Evolutionary conservation across 2,797 vertebrate genomes (phyloP), one percentile per base, ranked within the genome.

Genomic region (Pelobates cultripes): DNA sequence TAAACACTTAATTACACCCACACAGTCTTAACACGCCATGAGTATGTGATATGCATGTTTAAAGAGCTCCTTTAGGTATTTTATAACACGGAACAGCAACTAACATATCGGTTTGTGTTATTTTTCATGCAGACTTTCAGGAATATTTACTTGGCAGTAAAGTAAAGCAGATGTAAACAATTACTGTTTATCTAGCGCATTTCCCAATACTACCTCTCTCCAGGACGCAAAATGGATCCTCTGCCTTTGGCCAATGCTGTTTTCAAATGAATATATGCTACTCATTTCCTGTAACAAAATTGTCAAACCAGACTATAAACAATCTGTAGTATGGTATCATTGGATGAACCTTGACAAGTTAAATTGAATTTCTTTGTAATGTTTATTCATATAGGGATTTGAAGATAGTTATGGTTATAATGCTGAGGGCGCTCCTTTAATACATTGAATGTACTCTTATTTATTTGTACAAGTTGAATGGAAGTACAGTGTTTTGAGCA

Each of bases 111-210:
- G 10, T 14, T 15, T 40, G 17, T 28, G n/a, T 72, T 72, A 17
- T 51, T 51, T 10, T 51, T 6, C 40, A 51, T 10, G 53, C 44
- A 72, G 40, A 17, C 7, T 4, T 51, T 45, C 70, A 9, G 44
- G 45, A 51, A 72, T 53, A 13, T 72, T 17, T 10, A 72, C 68
- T 70, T 70, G 43, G 68, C 68, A n/a, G 43, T 6, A 44, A 70
- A 45, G 43, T 12, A 70, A 12, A 17, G 68, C 68, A 70, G 14
- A 45, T 70, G 43, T 45, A n/a, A 70, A 70, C 43, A 47, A 69
- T 69, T 69, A 43, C 12, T 43, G 41, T 69, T 69, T 69, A 9
- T 28, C 7, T 17, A 28, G n/a, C n/a, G n/a, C n/a, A 17, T 66
- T 66, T 40, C 40, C 40, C 63, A 66, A 40, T 4, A 13, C 57